Percentiles rank a stretch among this genome's conserved stretches.
These are phyloP conservation scores for Dione juno DNA, from an alignment of 2,888 invertebrate genomes.

Conservation along the genomic window DNA sequence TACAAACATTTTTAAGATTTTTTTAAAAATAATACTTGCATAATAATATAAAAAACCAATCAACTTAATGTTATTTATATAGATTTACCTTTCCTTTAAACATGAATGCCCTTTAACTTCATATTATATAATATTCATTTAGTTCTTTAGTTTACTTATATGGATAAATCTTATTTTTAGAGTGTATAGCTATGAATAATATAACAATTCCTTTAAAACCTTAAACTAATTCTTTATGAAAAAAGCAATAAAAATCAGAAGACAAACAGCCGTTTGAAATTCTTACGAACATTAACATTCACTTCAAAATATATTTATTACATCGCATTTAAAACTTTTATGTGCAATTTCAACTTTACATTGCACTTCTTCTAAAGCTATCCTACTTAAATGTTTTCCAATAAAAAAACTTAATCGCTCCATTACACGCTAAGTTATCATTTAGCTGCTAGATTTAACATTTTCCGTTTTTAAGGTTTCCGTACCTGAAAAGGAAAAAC, in stretches of 20 bases:
- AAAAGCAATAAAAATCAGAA: not conserved
- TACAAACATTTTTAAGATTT: no score
- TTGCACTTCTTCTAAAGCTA: slow-evolving; percentile 21
- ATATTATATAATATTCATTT: not conserved
- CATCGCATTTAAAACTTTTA: slow-evolving; percentile 21
- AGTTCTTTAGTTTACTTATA: no score
- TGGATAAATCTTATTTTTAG: no score
- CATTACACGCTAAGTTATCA: slow-evolving; percentile 6
- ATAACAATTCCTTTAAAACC: no score
- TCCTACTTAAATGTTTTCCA: slow-evolving; percentile 16
- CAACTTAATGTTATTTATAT: no score
- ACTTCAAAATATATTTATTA: slow-evolving; percentile 12
- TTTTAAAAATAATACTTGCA: no score
- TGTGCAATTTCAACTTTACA: slow-evolving; percentile 22
- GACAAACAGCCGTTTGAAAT: not conserved
- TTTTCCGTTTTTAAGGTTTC: not conserved
- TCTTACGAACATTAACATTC: slow-evolving; percentile 4
- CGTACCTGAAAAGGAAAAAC: no score
- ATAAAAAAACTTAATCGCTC: slow-evolving; percentile 16
- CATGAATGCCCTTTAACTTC: not conserved
- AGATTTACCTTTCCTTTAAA: no score
- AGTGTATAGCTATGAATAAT: no score
- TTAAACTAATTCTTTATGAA: not conserved
- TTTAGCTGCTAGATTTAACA: not conserved
- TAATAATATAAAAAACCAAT: no score